Evolutionary conservation across 2,113 vertebrate species (phyloP), one percentile per base, ranked within the genome.

Genomic region (Lathamus discolor): DNA sequence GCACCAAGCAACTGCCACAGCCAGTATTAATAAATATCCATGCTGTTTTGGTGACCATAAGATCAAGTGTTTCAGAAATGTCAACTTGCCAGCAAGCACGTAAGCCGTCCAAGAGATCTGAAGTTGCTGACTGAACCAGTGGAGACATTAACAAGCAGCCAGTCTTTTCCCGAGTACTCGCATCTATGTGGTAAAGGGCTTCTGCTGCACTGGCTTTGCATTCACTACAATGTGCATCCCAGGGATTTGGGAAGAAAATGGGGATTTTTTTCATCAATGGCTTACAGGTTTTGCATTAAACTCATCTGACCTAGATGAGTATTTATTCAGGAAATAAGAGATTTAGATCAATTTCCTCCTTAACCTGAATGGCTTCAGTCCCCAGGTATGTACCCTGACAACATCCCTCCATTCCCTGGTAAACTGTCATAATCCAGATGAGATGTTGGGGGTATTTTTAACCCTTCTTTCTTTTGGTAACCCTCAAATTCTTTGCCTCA

Each of bases 321-420:
- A 46, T 88, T 94, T 31, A 84, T 75, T 51, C 88, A 93, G 94
- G 94, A 96, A 96, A 95, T 78, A 78, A 86, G 80, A 93, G 86
- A 86, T 91, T 91, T 89, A 91, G 43, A 78, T 89, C 46, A 23
- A 78, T 83, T 95, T 95, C 69, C 88, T 95, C 64, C 69, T 92
- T 93, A 88, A 70, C 77, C 68, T 35, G 61, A 82, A 92, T 93
- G 80, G 73, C 72, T 95, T 90, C 86, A 93, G 35, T 92, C 83
- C 73, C 44, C 51, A 83, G 73, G 76, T 92, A 92, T 81, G 88
- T 68, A 88, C 55, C 43, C 37, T 37, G 77, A 70, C 86, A 86
- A 75, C 69, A 59, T 64, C 86, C 77, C 41, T 62, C 57, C 49
- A 6, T 92, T 83, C 44, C 11, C 64, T 83, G 76, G 13, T 68